These are phyloP conservation scores for Bombus fervidus DNA, from an alignment of 1,140 invertebrate species.

Conservation along the genomic window DNA sequence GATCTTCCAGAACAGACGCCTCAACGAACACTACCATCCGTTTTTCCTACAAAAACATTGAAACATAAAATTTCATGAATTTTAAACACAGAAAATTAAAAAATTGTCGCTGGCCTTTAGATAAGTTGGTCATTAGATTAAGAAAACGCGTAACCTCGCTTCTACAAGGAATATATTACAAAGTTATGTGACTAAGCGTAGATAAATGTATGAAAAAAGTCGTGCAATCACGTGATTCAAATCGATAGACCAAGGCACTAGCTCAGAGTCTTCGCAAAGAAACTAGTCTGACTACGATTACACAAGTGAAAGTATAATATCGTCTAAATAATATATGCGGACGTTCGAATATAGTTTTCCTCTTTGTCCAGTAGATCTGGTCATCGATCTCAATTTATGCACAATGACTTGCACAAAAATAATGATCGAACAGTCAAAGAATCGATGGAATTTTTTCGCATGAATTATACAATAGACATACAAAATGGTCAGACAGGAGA, in stretches of 20 bases:
- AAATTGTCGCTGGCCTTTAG: not conserved
- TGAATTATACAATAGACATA: not conserved
- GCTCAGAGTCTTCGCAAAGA: not conserved
- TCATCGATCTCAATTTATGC: too few species aligned
- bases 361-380: not conserved
- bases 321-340: not conserved
- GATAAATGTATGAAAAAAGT: not conserved
- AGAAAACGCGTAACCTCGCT: not conserved
- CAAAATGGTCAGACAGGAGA: not conserved
- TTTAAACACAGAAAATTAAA: not conserved
- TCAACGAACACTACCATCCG: constrained; percentile 97
- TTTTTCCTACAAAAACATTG: constrained; percentile 87
- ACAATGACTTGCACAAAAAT: not conserved
- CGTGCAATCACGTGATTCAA: not conserved
- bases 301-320: not conserved
- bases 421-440: not conserved
- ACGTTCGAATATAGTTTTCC: not conserved
- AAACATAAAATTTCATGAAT: not conserved
- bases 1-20: constrained; percentile 93
- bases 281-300: not conserved
- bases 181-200: not conserved
- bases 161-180: not conserved
- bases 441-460: not conserved
- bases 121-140: not conserved
- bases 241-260: not conserved